Evolutionary conservation across 2,113 vertebrate genomes (phyloP).

Genomic region (Pimephales promelas): DNA sequence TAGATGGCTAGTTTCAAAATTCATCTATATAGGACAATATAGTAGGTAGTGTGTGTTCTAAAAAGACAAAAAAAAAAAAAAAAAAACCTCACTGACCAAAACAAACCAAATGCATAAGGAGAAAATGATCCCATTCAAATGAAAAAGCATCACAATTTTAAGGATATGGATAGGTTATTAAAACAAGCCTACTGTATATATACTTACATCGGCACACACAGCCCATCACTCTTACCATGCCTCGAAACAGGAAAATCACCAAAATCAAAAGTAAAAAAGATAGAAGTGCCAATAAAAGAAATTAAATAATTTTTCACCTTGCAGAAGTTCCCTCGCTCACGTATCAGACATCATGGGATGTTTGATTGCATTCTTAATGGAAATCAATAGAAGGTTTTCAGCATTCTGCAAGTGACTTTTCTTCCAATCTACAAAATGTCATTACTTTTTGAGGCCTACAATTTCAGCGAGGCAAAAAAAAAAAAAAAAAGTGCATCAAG

Average conservation of each 20-base stretch:
- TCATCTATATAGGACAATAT: too few species aligned
- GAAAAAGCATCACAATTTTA: neutral
- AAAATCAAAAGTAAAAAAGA: conserved; percentile 35
- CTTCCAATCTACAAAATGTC: conserved; percentile 76
- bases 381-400: conserved; percentile 77
- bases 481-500: neutral
- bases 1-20: too few species aligned
- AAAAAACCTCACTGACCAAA: too few species aligned
- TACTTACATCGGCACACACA: neutral
- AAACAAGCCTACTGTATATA: neutral
- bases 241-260: conserved; percentile 25
- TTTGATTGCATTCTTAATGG: conserved; percentile 80
- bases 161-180: neutral
- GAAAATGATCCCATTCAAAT: neutral
- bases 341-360: conserved; percentile 67
- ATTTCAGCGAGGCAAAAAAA: conserved; percentile 35
- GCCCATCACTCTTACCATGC: neutral
- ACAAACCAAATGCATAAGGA: neutral
- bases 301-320: conserved; percentile 69
- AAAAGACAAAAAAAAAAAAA: neutral
- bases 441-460: conserved; percentile 65
- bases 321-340: conserved; percentile 55
- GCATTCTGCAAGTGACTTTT: conserved; percentile 64
- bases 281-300: conserved; percentile 63
- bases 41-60: too few species aligned